Evolutionary conservation across 2,888 invertebrate genomes (phyloP), one percentile per base, ranked within the genome.

Genomic region (Orthosia gracilis): DNA sequence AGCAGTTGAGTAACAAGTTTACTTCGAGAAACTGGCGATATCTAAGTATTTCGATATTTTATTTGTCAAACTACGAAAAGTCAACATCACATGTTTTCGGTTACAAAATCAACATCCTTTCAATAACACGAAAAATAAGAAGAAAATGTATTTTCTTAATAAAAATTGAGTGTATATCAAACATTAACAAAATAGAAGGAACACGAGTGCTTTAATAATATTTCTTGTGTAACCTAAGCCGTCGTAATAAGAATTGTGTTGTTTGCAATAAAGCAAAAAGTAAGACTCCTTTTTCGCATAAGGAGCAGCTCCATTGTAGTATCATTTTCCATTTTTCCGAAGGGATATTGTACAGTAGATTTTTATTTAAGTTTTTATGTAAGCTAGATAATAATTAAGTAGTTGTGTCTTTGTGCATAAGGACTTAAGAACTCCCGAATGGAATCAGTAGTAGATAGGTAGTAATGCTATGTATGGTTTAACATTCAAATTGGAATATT

Each of bases 241-340:
- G 49, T 69, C 77, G 64, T 81, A 83, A 81, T 59, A 81, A 69
- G 65, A 82, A 69, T 58, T 75, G 77, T 80, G 59, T 69, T 83
- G 76, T 85, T 85, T 65, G 68, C 73, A 73, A 77, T 72, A 77
- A 83, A 82, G 69, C 18, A 77, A 63, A 59, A 70, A 85, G 71
- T 70, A 83, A 79, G 69, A 58, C 52, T 63, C 15, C 58, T 55
- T 55, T n/a, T 55, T 66, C 61, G 65, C 62, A 26, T 67, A 65
- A 76, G 66, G 69, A 78, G 68, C 61, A 64, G 40, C 72, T 67
- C 65, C 54, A 58, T 85, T 85, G 69, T 68, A 62, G 55, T 80
- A 81, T 73, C 47, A 80, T 85, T 85, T 80, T 76, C 72, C 54
- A 75, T 79, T 85, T 78, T 83, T 76, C 71, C 47, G 59, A 71